Evolutionary conservation across 2,797 vertebrate genomes (phyloP).

Genomic region (Spondyliosoma cantharus): DNA sequence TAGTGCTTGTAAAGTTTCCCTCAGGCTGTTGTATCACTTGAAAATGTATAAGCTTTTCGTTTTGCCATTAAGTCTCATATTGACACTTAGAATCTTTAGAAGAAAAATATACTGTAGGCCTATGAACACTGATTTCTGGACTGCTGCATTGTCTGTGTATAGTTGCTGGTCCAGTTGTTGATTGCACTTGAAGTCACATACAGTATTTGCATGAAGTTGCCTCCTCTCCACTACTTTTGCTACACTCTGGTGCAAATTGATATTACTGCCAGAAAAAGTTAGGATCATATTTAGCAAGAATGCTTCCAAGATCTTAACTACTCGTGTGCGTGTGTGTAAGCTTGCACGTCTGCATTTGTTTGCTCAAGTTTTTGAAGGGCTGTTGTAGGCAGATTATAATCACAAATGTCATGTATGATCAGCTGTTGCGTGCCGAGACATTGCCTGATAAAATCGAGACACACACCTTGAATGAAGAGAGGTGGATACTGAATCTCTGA

Average conservation of each 20-base stretch:
- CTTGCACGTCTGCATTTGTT: slow-evolving; percentile 30
- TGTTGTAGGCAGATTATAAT: slow-evolving; percentile 67
- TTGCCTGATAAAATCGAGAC: slow-evolving; percentile 40
- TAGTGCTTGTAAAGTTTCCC: slow-evolving; percentile 22
- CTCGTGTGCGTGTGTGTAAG: slow-evolving; percentile 45
- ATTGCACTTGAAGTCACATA: slow-evolving; percentile 37
- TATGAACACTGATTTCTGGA: slow-evolving; percentile 19
- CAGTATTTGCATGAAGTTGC: slow-evolving; percentile 51
- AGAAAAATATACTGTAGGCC: neutral
- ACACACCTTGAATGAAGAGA: neutral
- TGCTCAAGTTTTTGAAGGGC: slow-evolving; percentile 63
- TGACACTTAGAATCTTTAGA: neutral
- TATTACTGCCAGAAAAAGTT: slow-evolving; percentile 71
- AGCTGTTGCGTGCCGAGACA: slow-evolving; percentile 67
- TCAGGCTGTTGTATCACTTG: neutral
- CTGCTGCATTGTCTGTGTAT: slow-evolving; percentile 2
- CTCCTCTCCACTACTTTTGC: slow-evolving; percentile 20
- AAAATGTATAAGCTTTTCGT: neutral
- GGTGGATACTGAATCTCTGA: neutral
- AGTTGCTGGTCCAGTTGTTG: slow-evolving; percentile 25
- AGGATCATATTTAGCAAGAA: slow-evolving; percentile 74
- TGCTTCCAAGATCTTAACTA: slow-evolving; percentile 77
- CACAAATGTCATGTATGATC: slow-evolving; percentile 60
- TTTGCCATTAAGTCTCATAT: slow-evolving; percentile 13
- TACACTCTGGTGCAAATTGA: slow-evolving; percentile 52